A percentile compares a stretch with the other conserved stretches of the same genome.
These are phyloP conservation scores for Muntiacus reevesi DNA, from an alignment of 2,113 vertebrate genomes.

Conservation along the genomic window DNA sequence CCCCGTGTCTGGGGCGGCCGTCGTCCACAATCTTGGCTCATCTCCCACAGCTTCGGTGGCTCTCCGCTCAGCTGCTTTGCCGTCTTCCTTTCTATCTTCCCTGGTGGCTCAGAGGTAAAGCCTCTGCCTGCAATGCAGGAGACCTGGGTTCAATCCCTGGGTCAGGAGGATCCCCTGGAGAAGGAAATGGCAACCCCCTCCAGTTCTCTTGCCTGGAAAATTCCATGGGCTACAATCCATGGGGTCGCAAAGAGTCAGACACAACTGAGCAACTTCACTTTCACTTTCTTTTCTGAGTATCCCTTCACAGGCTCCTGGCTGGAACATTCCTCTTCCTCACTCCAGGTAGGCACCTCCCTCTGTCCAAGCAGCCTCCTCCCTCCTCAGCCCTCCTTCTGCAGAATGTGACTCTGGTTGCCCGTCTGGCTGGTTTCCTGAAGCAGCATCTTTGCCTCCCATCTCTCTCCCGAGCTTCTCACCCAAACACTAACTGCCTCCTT, in stretches of 20 bases:
- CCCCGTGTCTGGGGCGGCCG: accelerated
- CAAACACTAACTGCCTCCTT: not conserved
- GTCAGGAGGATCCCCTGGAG: not conserved
- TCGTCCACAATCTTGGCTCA: not conserved
- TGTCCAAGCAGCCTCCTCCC: not conserved
- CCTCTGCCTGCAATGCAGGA: not conserved
- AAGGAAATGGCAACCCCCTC: not conserved
- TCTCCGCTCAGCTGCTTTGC: not conserved
- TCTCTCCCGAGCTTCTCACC: not conserved
- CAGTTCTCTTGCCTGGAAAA: not conserved
- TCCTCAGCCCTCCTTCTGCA: not conserved
- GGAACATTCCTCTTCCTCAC: not conserved
- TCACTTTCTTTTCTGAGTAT: not conserved
- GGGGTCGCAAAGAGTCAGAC: accelerated
- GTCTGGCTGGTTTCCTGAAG: not conserved
- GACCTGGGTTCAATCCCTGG: not conserved
- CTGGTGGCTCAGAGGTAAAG: not conserved
- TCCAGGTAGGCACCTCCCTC: not conserved
- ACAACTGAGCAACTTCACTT: no score
- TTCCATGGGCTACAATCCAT: not conserved
- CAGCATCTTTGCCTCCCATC: not conserved
- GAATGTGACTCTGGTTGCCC: not conserved
- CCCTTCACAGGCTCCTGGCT: not conserved
- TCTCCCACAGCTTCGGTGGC: not conserved
- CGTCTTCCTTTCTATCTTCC: not conserved